Evolutionary conservation across 1,140 invertebrate genomes (phyloP), one percentile per base, ranked within the genome.

Genomic region (Drosophila sucinea): DNA sequence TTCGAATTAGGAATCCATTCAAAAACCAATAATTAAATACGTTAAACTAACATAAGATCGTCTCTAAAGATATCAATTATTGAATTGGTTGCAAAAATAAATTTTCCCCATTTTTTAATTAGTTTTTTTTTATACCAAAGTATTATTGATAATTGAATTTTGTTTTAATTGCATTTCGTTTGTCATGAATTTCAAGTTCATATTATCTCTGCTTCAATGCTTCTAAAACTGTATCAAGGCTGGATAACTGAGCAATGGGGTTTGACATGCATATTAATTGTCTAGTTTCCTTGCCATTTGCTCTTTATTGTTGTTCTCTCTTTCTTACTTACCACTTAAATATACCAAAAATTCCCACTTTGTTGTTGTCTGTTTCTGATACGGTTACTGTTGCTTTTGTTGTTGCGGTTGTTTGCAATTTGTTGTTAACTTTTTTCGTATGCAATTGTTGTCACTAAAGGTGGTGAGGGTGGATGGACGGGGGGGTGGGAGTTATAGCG

Each of bases 181-280:
- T 23, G 17, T 6, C 17, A 57, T 11, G 35, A 58, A 23, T 25
- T 35, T 79, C 68, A 81, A 73, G 67, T 61, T 60, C 10, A 58
- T 27, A 51, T 30, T 17, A 4, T 10, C 30, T 61, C 30, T 61
- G 60, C 7, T 0, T 0, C 75, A 70, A 55, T 67, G 68, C 58
- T 63, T 35, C 25, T 73, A 3, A 66, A 77, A 74, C 71, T 66
- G 58, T 74, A 47, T 56, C 74, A 77, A 84, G 81, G 81, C 81
- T 80, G 58, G 35, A 29, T 54, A 33, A 67, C 64, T 27, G 44
- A 25, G 35, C 35, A 38, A 38, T 11, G 17, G 17, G 71, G 73
- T 76, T 72, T 72, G 69, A 73, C 56, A 77, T 25, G 38, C 60
- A 38, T 60, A 44, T 29, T 35, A 60, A 63, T 35, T 10, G 5